Conservation (phyloP, 2,113 vertebrate species). For the Taxidea taxus region DNA sequence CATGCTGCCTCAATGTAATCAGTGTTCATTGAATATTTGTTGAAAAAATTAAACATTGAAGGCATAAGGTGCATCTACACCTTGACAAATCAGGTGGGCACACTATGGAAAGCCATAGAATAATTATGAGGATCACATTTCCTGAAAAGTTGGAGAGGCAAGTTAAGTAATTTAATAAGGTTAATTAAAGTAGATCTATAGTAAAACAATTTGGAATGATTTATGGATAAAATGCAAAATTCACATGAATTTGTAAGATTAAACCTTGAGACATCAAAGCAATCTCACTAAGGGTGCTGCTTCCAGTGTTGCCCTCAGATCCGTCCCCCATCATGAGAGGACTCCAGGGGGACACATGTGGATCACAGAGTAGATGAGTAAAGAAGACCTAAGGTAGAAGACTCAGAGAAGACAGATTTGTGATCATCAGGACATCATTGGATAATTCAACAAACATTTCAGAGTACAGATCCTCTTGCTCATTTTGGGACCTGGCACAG, state of each 20-base stretch:
- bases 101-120: neutral
- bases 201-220: neutral
- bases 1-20: neutral
- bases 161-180: neutral
- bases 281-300: neutral
- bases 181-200: slow-evolving; percentile 2
- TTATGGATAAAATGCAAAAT: slow-evolving; percentile 38
- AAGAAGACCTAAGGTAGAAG: neutral
- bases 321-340: neutral
- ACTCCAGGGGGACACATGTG: neutral
- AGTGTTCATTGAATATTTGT: neutral
- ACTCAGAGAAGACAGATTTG: neutral
- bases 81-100: neutral
- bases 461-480: neutral
- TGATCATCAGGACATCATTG: neutral
- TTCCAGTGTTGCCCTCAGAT: neutral
- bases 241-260: neutral
- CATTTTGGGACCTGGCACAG: neutral
- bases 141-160: neutral
- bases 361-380: neutral
- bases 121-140: neutral
- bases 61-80: neutral
- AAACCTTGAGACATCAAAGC: slow-evolving; percentile 29
- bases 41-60: neutral
- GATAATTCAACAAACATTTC: neutral